Evolutionary conservation across 2,888 invertebrate species (phyloP).

Genomic region (Diadegma fenestrale): DNA sequence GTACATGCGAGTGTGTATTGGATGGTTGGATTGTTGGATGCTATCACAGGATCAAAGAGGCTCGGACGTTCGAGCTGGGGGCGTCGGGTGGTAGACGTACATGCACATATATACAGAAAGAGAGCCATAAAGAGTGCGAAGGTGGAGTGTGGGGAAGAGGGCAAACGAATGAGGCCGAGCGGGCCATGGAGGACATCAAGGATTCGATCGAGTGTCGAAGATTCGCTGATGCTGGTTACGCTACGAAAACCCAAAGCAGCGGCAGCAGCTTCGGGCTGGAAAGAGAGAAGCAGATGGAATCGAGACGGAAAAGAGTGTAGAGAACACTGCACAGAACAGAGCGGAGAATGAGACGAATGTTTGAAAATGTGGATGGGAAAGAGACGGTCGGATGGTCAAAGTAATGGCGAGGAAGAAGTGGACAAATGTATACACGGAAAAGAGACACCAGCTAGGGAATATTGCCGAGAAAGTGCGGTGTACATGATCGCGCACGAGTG

Average conservation of each 20-base stretch:
- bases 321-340: not conserved
- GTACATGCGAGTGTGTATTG: not conserved
- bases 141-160: slow-evolving; percentile 12
- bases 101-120: slow-evolving; percentile 6
- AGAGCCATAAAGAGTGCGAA: slow-evolving; percentile 18
- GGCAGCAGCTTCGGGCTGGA: slow-evolving; percentile 22
- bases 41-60: slow-evolving; percentile 65
- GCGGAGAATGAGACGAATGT: slow-evolving; percentile 33
- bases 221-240: slow-evolving; percentile 62
- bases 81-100: not conserved
- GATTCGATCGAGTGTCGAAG: slow-evolving; percentile 65
- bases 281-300: slow-evolving; percentile 35
- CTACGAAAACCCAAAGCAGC: slow-evolving; percentile 44
- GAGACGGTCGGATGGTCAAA: slow-evolving; percentile 46
- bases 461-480: slow-evolving; percentile 7
- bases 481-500: slow-evolving; percentile 38
- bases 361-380: slow-evolving; percentile 45
- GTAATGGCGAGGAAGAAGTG: slow-evolving; percentile 54
- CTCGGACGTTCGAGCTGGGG: slow-evolving; percentile 40
- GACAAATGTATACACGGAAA: slow-evolving; percentile 12
- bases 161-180: slow-evolving; percentile 35
- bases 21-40: slow-evolving; percentile 46
- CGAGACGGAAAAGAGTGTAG: not conserved
- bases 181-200: slow-evolving; percentile 51
- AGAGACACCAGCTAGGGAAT: slow-evolving; percentile 24